Base-by-base conservation (phyloP, 2,113 vertebrate species). In the Eudyptes chrysolophus region DNA sequence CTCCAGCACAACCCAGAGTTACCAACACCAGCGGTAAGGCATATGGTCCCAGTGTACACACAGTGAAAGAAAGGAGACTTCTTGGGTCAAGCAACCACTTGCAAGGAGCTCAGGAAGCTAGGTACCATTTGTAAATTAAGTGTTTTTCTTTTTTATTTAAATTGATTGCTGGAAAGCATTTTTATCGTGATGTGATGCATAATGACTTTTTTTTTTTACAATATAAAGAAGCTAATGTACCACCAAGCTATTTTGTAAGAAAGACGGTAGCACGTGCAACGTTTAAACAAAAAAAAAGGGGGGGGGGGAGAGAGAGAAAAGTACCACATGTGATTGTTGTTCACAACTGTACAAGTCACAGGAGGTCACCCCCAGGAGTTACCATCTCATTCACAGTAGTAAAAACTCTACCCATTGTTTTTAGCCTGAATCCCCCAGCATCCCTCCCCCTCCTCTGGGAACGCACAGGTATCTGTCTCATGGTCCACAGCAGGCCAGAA, bases 91-190 rank as follows among this genome's bases (percentile, higher is more conserved):
- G 48, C 20, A 7, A 2, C 48, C 55, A 11, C 14, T 4, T 19
- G 8, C 36, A n/a, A 51, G 62, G 57, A 64, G 78, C 76, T 74
- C 68, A 71, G 64, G 75, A 62, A n/a, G 26, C 36, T 11, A 17
- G 26, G 27, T 48, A 75, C 90, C 80, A 6, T 78, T 85, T 95
- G 95, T 91, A 95, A 96, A 97, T 92, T 68, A 91, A 90, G 75
- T 95, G 93, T 98, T 99, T 98, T 96, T 97, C 97, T 98, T 98
- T 98, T 98, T 98, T 98, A 98, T 99, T 99, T 98, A 98, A 98
- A 98, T 96, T 97, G 98, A 98, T 99, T 98, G 97, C 97, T 98
- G 98, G 98, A 98, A 99, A 99, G 99, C 99, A 97, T 99, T 92
- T 87, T 98, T 95, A 96, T 98, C 95, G 97, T 97, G 97, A 98